Evolutionary conservation across 2,888 invertebrate genomes (phyloP), one percentile per base, ranked within the genome.

Genomic region (Xylocampa areola): DNA sequence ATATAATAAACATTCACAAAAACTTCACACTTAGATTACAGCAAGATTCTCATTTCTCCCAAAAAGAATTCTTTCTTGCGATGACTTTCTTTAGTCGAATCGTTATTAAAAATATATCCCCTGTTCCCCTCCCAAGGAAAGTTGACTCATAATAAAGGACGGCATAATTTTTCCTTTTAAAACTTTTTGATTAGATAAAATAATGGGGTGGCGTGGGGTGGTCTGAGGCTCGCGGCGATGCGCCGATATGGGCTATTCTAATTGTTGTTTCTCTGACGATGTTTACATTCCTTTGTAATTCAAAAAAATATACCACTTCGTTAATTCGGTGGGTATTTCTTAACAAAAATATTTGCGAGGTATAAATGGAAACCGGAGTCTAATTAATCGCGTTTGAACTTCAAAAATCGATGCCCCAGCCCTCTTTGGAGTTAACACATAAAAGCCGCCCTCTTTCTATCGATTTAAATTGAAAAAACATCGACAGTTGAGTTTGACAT

Each of bases 181-280:
- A 94, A 94, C 92, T 94, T 94, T 94, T 94, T 94, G 94, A 94
- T 94, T 94, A 94, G 94, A 94, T 94, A 92, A 94, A 94, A 94
- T 94, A 94, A 92, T 91, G 90, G 94, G 93, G 94, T 89, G 93
- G 89, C 76, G 73, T 76, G 84, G 84, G 89, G 89, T 78, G 87
- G 85, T 66, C 72, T 69, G 72, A 77, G 80, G 86, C 91, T 83
- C 85, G 84, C 86, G 87, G 91, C 91, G 81, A 84, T 89, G 83
- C 86, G 84, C 86, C 91, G 87, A 89, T 93, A 94, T 92, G 90
- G 88, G 88, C 86, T 87, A 90, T 92, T 92, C 90, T 93, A 92
- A 93, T 93, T 92, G 89, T 93, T 94, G 91, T 94, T 92, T 88
- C 87, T 83, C 81, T 73, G 72, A 69, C 82, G 81, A 85, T 90